Evolutionary conservation across 1,140 invertebrate genomes (phyloP).

Genomic region (Conus ventricosus): DNA sequence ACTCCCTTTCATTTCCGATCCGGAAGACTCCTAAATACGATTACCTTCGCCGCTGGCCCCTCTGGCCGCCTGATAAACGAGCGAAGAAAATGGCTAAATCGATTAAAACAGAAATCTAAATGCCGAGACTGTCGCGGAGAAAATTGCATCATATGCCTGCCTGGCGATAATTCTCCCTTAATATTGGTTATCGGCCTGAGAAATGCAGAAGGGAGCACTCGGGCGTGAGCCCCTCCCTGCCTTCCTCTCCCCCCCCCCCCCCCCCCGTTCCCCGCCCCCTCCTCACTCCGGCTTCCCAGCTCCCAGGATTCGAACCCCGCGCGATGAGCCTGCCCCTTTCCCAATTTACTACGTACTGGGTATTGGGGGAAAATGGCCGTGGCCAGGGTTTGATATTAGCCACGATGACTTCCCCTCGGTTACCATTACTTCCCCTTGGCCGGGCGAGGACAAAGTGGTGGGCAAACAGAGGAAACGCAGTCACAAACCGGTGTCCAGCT

Average conservation of each 20-base stretch:
- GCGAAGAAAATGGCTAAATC: slow-evolving; percentile 42
- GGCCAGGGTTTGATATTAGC: slow-evolving; percentile 31
- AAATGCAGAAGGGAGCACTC: slow-evolving; percentile 39
- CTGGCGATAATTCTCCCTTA: slow-evolving; percentile 36
- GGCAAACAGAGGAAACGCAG: slow-evolving; percentile 36
- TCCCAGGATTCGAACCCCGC: not conserved
- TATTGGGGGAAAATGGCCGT: slow-evolving; percentile 30
- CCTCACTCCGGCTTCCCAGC: not conserved
- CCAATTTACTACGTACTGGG: slow-evolving; percentile 39
- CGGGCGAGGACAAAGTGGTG: slow-evolving; percentile 31
- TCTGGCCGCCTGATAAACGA: slow-evolving; percentile 37
- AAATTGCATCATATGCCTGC: slow-evolving; percentile 47
- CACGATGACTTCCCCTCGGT: slow-evolving; percentile 36
- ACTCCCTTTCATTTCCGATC: slow-evolving; percentile 40
- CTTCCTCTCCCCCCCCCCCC: not conserved
- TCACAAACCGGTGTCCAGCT: slow-evolving; percentile 2
- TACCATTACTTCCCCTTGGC: slow-evolving; percentile 37
- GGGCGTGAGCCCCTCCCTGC: slow-evolving; percentile 3
- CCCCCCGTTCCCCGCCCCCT: not conserved
- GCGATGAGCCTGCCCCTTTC: not conserved
- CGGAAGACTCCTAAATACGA: slow-evolving; percentile 34
- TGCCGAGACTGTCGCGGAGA: slow-evolving; percentile 31
- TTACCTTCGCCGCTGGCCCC: slow-evolving; percentile 28
- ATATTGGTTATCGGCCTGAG: slow-evolving; percentile 44
- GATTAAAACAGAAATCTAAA: slow-evolving; percentile 37